These are phyloP conservation scores for Neelides sp. DNA, from an alignment of 1,140 invertebrate species.

Conservation along the genomic window DNA sequence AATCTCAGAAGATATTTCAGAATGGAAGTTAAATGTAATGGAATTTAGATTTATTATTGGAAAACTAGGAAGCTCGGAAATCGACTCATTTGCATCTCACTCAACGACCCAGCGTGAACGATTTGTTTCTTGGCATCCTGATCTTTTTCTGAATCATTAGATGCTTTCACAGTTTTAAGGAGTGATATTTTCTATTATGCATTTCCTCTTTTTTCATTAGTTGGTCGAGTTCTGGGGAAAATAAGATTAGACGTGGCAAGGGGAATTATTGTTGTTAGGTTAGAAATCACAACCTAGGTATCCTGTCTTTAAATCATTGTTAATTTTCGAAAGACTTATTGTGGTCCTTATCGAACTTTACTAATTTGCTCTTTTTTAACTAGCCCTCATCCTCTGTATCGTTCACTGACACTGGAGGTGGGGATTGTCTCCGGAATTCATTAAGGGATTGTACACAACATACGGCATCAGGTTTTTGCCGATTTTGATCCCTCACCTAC, in stretches of 20 bases:
- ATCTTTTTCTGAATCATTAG: background rate
- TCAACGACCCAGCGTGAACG: background rate
- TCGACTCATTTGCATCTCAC: constrained; percentile 1
- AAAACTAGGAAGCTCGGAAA: background rate
- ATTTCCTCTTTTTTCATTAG: constrained; percentile 3
- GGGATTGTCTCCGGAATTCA: background rate
- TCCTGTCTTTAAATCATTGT: background rate
- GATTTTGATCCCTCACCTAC: no score
- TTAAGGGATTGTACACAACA: no score
- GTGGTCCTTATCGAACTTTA: background rate
- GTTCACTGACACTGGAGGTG: background rate
- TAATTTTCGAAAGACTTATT: background rate
- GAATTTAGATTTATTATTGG: background rate
- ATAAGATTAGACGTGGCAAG: background rate
- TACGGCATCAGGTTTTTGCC: no score
- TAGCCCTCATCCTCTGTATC: background rate
- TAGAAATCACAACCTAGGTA: background rate
- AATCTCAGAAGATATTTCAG: background rate
- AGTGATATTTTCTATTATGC: constrained; percentile 1
- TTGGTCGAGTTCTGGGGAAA: background rate
- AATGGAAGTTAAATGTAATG: background rate
- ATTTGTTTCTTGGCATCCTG: constrained; percentile 2
- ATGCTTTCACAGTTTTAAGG: constrained; percentile 1
- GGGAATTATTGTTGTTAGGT: background rate
- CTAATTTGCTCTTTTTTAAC: constrained; percentile 2